A percentile compares a stretch with the other conserved stretches of the same genome.
Evolutionary conservation across 1,140 invertebrate genomes (phyloP).

Genomic region (Procambarus virginalis): DNA sequence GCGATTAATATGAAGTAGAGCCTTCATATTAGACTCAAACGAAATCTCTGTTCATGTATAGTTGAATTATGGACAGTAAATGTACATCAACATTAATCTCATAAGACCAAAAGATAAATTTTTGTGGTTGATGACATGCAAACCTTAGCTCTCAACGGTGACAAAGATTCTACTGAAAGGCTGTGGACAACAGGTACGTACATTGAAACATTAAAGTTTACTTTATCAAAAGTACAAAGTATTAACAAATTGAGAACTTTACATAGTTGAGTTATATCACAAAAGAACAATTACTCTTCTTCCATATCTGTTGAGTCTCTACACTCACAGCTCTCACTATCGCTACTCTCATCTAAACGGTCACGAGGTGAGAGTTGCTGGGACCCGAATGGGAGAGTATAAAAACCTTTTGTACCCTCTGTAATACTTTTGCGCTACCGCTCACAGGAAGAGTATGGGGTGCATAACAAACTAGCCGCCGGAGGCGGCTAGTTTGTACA

Average conservation of each 20-base stretch:
- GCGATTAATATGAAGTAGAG: background rate
- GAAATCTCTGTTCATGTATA: background rate
- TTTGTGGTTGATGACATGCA: background rate
- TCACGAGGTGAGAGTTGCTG: constrained; percentile 18
- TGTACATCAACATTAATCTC: background rate
- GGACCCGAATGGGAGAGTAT: background rate
- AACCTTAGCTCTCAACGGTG: too few species aligned
- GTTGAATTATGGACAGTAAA: constrained; percentile 1
- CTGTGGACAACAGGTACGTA: background rate
- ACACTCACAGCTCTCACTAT: background rate
- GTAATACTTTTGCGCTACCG: too few species aligned
- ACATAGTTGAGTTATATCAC: too few species aligned
- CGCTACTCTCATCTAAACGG: background rate
- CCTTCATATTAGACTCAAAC: background rate
- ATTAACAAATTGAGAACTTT: background rate
- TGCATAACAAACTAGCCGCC: too few species aligned
- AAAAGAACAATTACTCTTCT: background rate
- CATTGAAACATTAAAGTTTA: background rate
- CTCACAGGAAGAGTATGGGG: too few species aligned
- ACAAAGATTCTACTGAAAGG: background rate
- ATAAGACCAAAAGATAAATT: background rate
- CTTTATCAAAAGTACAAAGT: background rate
- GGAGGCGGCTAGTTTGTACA: too few species aligned
- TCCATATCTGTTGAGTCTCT: constrained; percentile 22
- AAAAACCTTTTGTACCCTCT: too few species aligned